These are phyloP conservation scores for Heliocidaris tuberculata DNA, from an alignment of 35 echinoderm and acorn worm genomes.

Conservation along the genomic window DNA sequence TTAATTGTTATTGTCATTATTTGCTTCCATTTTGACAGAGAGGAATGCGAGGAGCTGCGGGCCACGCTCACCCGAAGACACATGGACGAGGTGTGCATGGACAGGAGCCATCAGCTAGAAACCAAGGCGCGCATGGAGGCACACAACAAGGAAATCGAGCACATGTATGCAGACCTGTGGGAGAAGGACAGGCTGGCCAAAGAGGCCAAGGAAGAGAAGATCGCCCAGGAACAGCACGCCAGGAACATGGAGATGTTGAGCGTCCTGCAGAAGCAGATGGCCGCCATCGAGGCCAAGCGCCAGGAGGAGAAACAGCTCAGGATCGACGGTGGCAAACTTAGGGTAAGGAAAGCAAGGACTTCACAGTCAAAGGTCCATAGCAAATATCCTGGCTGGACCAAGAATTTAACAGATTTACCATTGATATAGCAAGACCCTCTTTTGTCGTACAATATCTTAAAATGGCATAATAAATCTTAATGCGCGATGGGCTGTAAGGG, in stretches of 20 bases:
- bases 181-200: conserved; percentile 87
- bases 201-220: conserved; percentile 79
- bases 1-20: too few species aligned
- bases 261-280: conserved; percentile 81
- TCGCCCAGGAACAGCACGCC: conserved; percentile 63
- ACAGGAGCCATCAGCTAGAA: conserved; percentile 74
- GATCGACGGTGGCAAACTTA: conserved; percentile 79
- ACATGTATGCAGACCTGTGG: conserved; percentile 93
- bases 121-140: conserved; percentile 72
- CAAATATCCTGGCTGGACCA: too few species aligned
- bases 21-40: conserved; percentile 19
- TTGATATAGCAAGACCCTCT: too few species aligned
- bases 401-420: too few species aligned
- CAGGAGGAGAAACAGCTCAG: conserved; percentile 88
- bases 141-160: conserved; percentile 60
- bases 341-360: conserved; percentile 59
- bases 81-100: conserved; percentile 97
- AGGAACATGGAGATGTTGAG: conserved; percentile 91
- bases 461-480: too few species aligned
- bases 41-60: conserved; percentile 96
- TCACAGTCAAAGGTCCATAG: too few species aligned
- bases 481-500: too few species aligned
- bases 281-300: conserved; percentile 83
- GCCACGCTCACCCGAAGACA: conserved; percentile 83
- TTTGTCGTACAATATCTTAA: too few species aligned